Evolutionary conservation across 64 coral and sea anemone genomes (phyloP).

Genomic region (Dendronephthya gigantea): DNA sequence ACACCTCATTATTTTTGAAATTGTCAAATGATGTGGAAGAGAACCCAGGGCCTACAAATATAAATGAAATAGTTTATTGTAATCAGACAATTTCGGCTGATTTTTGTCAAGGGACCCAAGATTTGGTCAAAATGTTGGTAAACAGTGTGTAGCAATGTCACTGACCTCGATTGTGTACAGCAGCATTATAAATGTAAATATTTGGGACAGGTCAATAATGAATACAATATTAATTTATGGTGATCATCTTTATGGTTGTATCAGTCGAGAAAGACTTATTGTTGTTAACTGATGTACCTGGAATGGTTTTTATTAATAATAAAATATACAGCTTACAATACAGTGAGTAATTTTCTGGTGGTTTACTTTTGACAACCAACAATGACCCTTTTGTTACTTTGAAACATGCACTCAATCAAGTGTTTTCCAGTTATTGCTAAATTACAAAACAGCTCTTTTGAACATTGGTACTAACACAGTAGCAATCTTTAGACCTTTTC

Average conservation of each 20-base stretch:
- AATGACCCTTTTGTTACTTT: neutral
- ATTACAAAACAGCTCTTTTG: neutral
- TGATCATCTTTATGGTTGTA: neutral
- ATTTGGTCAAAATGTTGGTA: neutral
- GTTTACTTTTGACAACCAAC: neutral
- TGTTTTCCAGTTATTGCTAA: neutral
- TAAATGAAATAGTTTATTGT: neutral
- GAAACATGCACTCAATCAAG: neutral
- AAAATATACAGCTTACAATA: neutral
- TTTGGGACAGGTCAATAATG: neutral
- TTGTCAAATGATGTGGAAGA: neutral
- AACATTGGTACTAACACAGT: neutral
- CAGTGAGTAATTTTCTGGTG: neutral
- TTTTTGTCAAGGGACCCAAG: neutral
- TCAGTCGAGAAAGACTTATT: neutral
- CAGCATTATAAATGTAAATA: neutral
- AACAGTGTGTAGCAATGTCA: too few species aligned
- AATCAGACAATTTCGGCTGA: neutral
- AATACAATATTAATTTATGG: neutral
- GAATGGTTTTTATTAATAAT: neutral
- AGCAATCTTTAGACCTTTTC: too few species aligned
- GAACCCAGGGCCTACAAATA: neutral
- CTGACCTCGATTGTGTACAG: neutral
- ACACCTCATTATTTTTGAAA: neutral
- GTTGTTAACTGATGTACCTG: neutral